A percentile compares a stretch with the other conserved stretches of the same genome.
These are phyloP conservation scores for Thaumetopoea pityocampa DNA, from an alignment of 1,140 invertebrate genomes.

Conservation along the genomic window DNA sequence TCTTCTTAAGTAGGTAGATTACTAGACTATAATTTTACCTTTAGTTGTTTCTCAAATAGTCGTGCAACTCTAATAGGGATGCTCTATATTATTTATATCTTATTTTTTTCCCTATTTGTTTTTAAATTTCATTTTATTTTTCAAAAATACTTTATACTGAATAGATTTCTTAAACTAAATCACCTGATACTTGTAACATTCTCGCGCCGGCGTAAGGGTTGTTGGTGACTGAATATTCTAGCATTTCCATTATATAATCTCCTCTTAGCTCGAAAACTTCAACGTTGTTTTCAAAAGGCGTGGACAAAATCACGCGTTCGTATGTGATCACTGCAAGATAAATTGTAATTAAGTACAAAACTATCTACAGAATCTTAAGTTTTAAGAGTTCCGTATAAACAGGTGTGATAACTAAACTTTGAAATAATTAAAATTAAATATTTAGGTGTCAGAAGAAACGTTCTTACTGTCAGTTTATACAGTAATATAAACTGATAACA, in stretches of 20 bases:
- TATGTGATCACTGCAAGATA: conserved; percentile 77
- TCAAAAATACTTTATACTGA: not conserved
- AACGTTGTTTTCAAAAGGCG: conserved; percentile 84
- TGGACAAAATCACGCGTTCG: conserved; percentile 79
- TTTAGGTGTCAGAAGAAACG: too few species aligned
- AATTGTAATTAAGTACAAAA: conserved; percentile 4
- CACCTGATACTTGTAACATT: conserved; percentile 78
- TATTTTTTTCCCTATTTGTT: too few species aligned
- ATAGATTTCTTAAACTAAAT: conserved; percentile 1
- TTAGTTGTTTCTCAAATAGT: too few species aligned
- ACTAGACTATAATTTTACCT: too few species aligned
- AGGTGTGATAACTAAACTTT: too few species aligned
- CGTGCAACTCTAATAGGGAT: too few species aligned
- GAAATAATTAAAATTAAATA: too few species aligned
- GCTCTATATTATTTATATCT: too few species aligned
- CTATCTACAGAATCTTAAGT: not conserved
- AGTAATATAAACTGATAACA: too few species aligned
- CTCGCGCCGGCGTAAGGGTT: conserved; percentile 72
- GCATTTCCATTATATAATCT: conserved; percentile 77
- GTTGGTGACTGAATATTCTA: conserved; percentile 77
- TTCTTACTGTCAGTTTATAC: too few species aligned
- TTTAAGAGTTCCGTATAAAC: not conserved
- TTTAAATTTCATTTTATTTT: too few species aligned
- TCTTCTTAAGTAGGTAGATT: too few species aligned
- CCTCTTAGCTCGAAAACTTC: conserved; percentile 82